These are phyloP conservation scores for Heterodera carotae DNA, from an alignment of 1,140 invertebrate genomes.

Conservation along the genomic window DNA sequence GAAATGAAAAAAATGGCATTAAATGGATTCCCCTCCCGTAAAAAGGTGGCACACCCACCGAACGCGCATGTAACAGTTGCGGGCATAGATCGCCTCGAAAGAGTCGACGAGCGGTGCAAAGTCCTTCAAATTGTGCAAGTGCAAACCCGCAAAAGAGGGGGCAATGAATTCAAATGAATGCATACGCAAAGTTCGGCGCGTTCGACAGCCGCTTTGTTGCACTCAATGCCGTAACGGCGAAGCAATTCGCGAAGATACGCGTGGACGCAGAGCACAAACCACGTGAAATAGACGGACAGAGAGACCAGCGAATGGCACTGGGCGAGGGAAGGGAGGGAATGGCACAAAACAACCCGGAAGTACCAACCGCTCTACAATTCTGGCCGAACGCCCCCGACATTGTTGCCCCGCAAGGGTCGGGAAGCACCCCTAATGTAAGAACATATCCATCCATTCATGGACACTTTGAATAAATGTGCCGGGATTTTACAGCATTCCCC, in stretches of 20 bases:
- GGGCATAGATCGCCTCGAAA: constrained; percentile 70
- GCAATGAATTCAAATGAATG: constrained; percentile 8
- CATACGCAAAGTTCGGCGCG: constrained; percentile 44
- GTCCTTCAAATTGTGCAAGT: constrained; percentile 57
- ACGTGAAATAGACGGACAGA: constrained; percentile 60
- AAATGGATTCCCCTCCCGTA: too few relatives aligned
- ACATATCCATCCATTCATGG: too few relatives aligned
- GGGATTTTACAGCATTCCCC: too few relatives aligned
- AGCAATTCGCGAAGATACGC: constrained; percentile 63
- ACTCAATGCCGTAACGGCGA: constrained; percentile 55
- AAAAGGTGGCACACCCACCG: not conserved
- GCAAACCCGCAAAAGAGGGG: not conserved
- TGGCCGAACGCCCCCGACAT: too few relatives aligned
- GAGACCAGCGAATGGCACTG: constrained; percentile 46
- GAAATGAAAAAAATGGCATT: not conserved
- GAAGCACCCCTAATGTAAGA: too few relatives aligned
- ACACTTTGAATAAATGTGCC: too few relatives aligned
- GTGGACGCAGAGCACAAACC: constrained; percentile 55
- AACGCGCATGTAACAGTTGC: constrained; percentile 69
- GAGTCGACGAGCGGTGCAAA: constrained; percentile 70
- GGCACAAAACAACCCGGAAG: too few relatives aligned
- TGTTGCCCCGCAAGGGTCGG: too few relatives aligned
- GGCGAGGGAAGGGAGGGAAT: not conserved
- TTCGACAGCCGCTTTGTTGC: constrained; percentile 59
- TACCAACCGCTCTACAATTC: too few relatives aligned